These are phyloP conservation scores for Mechanitis messenoides DNA, from an alignment of 2,888 invertebrate species.

Conservation along the genomic window DNA sequence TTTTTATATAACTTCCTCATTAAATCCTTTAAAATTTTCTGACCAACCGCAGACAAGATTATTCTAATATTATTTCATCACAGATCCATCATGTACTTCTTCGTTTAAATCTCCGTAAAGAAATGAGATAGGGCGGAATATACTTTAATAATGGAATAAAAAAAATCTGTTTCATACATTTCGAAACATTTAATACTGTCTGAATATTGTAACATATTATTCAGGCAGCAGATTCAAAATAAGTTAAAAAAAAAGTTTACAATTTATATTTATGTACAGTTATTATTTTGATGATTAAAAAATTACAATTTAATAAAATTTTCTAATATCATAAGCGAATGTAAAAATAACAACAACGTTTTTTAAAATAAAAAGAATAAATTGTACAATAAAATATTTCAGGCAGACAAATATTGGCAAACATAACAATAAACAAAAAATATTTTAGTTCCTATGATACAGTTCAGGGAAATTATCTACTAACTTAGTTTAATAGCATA, in stretches of 20 bases:
- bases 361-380: slow-evolving; percentile 53
- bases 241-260: slow-evolving; percentile 39
- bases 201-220: slow-evolving; percentile 36
- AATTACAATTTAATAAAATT: slow-evolving; percentile 56
- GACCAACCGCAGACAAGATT: slow-evolving; percentile 49
- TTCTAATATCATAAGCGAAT: slow-evolving; percentile 53
- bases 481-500: slow-evolving; percentile 42
- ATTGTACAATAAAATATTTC: slow-evolving; percentile 58
- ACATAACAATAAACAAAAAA: slow-evolving; percentile 69
- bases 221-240: slow-evolving; percentile 20
- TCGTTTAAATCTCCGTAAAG: slow-evolving; percentile 51
- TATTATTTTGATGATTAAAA: slow-evolving; percentile 61
- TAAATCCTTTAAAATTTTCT: slow-evolving; percentile 39
- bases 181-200: slow-evolving; percentile 41
- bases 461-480: slow-evolving; percentile 42
- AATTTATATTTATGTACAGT: slow-evolving; percentile 55
- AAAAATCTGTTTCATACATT: slow-evolving; percentile 39
- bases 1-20: slow-evolving; percentile 23
- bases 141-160: slow-evolving; percentile 44
- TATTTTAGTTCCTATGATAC: slow-evolving; percentile 40
- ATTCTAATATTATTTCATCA: slow-evolving; percentile 68
- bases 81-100: slow-evolving; percentile 72
- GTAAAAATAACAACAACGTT: slow-evolving; percentile 67
- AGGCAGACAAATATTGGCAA: slow-evolving; percentile 59
- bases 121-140: slow-evolving; percentile 53